Evolutionary conservation across 2,888 invertebrate species (phyloP).

Genomic region (Mythimna loreyi): DNA sequence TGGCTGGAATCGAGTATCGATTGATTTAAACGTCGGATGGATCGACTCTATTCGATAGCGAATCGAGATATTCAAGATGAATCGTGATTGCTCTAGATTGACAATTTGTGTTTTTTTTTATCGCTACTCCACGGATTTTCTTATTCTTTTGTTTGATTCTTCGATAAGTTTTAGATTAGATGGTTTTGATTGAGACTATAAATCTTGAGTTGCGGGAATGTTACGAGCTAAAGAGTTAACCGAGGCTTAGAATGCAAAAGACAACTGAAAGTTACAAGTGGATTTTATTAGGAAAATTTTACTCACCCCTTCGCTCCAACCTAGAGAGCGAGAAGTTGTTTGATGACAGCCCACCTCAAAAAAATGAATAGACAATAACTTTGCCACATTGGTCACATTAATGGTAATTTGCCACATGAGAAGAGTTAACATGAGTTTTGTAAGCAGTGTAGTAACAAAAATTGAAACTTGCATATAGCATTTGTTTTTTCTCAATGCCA

Average conservation of each 20-base stretch:
- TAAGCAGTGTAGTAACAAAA: background rate
- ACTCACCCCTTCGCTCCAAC: no score
- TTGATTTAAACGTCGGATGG: constrained; percentile 70
- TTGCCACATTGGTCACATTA: background rate
- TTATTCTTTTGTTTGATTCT: constrained; percentile 39
- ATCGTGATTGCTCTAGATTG: constrained; percentile 67
- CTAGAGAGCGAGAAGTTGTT: no score
- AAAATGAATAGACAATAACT: background rate
- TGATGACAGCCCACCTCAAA: no score
- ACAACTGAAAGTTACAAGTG: no score
- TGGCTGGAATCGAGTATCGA: constrained; percentile 67
- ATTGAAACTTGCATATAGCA: background rate
- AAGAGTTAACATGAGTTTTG: background rate
- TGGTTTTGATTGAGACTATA: constrained; percentile 25
- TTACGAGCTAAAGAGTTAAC: no score
- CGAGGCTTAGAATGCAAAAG: no score
- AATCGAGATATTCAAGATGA: constrained; percentile 65
- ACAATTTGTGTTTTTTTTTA: constrained; percentile 67
- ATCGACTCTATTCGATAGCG: constrained; percentile 64
- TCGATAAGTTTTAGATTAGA: constrained; percentile 33
- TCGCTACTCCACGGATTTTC: constrained; percentile 57
- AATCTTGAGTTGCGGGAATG: background rate
- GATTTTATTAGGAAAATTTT: no score
- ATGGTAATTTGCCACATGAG: background rate
- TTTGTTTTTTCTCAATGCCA: no score